A percentile compares a stretch with the other conserved stretches of the same genome.
Conservation (phyloP, 2,113 vertebrate genomes). For the Embiotoca jacksoni region DNA sequence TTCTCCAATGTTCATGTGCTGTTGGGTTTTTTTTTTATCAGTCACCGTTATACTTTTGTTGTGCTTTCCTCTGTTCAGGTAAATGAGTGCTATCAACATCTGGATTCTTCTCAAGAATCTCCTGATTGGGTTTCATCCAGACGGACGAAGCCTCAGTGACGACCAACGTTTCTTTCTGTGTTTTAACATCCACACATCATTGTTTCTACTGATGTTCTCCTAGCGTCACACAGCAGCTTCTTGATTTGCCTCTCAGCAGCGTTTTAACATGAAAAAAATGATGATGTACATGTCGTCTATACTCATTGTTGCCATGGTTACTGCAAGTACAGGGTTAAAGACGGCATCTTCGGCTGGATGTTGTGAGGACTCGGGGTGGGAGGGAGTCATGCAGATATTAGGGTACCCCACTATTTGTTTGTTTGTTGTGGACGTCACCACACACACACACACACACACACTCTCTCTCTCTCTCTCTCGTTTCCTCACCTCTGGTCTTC, state of each 20-base stretch:
- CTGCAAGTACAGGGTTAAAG: background rate
- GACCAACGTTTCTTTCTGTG: too few species aligned
- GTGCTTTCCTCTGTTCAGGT: too few species aligned
- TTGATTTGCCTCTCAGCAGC: background rate
- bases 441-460: background rate
- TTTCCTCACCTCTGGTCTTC: conserved; percentile 5
- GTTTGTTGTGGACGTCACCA: background rate
- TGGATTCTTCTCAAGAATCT: too few species aligned
- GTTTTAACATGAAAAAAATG: background rate
- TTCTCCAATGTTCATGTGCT: too few species aligned
- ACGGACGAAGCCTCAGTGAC: too few species aligned
- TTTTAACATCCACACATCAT: too few species aligned
- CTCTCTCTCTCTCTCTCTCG: too few species aligned
- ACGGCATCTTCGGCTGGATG: conserved; percentile 1
- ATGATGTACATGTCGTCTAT: background rate
- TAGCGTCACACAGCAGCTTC: background rate
- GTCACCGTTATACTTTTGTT: too few species aligned
- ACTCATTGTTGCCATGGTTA: conserved; percentile 31
- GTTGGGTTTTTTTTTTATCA: too few species aligned
- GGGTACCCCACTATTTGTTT: background rate
- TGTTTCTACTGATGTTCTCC: too few species aligned
- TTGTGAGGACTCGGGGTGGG: background rate
- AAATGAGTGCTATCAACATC: too few species aligned
- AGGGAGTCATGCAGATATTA: background rate
- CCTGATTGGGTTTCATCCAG: too few species aligned